Conservation (phyloP, 2,888 invertebrate genomes). For the Stictocephala bisonia region DNA sequence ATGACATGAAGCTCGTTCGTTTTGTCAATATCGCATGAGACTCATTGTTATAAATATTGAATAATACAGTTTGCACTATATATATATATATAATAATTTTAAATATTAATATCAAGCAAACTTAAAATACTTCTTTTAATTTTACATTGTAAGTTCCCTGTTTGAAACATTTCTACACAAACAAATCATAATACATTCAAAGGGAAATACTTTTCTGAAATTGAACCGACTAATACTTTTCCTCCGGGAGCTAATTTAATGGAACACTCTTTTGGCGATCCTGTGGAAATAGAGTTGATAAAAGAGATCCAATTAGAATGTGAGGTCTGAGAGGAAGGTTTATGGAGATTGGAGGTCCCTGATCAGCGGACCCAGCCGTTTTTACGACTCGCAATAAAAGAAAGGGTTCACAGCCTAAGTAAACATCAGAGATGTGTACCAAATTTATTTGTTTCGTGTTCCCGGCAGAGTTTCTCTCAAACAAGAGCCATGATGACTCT, state of each 20-base stretch:
- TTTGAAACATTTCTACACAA: too few species aligned
- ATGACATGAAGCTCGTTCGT: too few species aligned
- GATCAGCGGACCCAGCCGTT: conserved; percentile 30
- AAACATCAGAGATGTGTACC: conserved; percentile 42
- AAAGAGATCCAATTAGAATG: conserved; percentile 41
- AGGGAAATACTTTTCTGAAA: too few species aligned
- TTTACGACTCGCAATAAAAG: conserved; percentile 39
- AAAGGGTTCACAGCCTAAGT: conserved; percentile 40
- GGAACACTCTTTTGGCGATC: conserved; percentile 22
- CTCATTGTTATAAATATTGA: too few species aligned
- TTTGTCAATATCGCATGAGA: too few species aligned
- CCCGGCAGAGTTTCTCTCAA: not conserved
- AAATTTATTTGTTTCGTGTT: conserved; percentile 41
- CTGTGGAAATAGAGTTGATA: conserved; percentile 40
- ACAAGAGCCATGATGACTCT: not conserved
- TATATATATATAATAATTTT: too few species aligned
- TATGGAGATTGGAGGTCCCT: conserved; percentile 40
- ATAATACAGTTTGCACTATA: too few species aligned
- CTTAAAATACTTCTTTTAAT: too few species aligned
- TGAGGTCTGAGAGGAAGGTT: conserved; percentile 16
- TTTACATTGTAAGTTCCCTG: too few species aligned
- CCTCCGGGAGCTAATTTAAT: conserved; percentile 25
- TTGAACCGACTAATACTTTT: too few species aligned
- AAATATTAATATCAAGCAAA: too few species aligned
- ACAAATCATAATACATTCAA: too few species aligned